Evolutionary conservation across 2,113 vertebrate genomes (phyloP), one percentile per base, ranked within the genome.

Genomic region (Spea multiplicata): DNA sequence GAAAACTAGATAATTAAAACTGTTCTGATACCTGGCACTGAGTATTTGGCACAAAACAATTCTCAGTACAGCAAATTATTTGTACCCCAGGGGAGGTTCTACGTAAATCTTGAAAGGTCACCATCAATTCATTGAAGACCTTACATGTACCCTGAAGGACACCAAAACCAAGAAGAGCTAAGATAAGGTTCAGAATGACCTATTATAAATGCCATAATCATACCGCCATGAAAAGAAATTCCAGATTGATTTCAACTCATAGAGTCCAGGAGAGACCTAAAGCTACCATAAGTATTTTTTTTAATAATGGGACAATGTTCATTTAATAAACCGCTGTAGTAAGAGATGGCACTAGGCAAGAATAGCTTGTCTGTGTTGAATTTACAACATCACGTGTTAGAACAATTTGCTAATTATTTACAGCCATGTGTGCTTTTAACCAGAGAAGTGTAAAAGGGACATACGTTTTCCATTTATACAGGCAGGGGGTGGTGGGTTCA

Each of bases 1-100:
- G 78, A 80, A 73, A 80, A 61, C 71, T 68, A 57, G 71, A 80
- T 74, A 49, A 66, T 74, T 80, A 67, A 66, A 80, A 49, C 76
- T 1, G 52, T 66, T 64, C 61, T 66, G 70, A 67, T 67, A 66
- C 49, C 70, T 61, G 45, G 71, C 78, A 50, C 13, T 14, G 44
- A 80, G 53, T 48, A 61, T 12, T 74, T 77, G 75, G 75, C 67
- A 62, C 57, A n/a, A 77, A 45, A 77, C 67, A 47, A 47, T 67
- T 80, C 66, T 71, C 62, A 55, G 66, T 45, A 67, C 73, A 66
- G 77, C 70, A 73, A 79, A 57, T 67, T 50, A 59, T 44, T 73
- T 71, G 49, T 44, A 44, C 73, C 17, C 48, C 66, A 8, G 12
- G 52, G 44, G 78, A 53, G 64, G 67, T 73, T 80, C 53, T 12